Evolutionary conservation across 1,140 invertebrate genomes (phyloP).

Genomic region (Pseudomyrmex flavicornis): DNA sequence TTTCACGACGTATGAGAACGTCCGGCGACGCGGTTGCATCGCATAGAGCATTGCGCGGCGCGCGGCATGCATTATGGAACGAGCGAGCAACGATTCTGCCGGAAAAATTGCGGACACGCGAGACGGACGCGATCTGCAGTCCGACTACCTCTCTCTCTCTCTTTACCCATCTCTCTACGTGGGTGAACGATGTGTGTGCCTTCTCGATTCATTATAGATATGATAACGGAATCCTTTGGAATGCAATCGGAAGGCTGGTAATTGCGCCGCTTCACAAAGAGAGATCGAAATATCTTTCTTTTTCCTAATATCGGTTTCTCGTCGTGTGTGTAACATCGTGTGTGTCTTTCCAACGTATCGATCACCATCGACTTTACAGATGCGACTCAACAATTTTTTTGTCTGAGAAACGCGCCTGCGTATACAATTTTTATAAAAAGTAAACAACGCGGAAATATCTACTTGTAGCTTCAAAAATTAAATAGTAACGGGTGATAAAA

Average conservation of each 20-base stretch:
- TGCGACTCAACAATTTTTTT: too few relatives aligned
- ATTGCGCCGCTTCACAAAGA: neutral
- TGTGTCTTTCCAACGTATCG: too few relatives aligned
- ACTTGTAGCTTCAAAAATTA: too few relatives aligned
- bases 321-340: too few relatives aligned
- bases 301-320: neutral
- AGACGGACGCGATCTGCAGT: conserved; percentile 77
- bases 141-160: conserved; percentile 57
- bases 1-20: conserved; percentile 71
- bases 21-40: conserved; percentile 69
- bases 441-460: too few relatives aligned
- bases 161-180: conserved; percentile 12
- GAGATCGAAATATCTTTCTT: neutral
- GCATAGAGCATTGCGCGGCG: conserved; percentile 69
- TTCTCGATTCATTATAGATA: conserved; percentile 48
- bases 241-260: conserved; percentile 12
- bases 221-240: conserved; percentile 10
- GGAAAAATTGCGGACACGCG: conserved; percentile 81
- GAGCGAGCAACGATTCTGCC: conserved; percentile 75
- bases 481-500: too few relatives aligned
- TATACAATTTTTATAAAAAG: too few relatives aligned
- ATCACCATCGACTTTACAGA: neutral
- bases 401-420: too few relatives aligned
- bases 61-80: conserved; percentile 82
- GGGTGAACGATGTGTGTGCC: conserved; percentile 14